These are phyloP conservation scores for Peucedramus taeniatus DNA, from an alignment of 2,113 vertebrate species.

Conservation along the genomic window DNA sequence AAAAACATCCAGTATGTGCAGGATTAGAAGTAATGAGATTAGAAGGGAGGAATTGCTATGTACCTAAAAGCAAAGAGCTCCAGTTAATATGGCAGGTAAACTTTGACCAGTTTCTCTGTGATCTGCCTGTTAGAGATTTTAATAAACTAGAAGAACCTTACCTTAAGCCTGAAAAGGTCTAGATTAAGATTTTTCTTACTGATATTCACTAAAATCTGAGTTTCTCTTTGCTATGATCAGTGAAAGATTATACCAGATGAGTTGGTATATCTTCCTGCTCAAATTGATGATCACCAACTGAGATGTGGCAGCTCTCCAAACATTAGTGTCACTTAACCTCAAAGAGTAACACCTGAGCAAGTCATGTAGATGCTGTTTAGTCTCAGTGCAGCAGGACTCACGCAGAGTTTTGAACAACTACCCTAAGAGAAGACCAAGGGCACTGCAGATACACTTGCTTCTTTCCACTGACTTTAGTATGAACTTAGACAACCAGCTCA, in stretches of 20 bases:
- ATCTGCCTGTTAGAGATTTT: neutral
- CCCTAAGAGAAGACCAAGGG: neutral
- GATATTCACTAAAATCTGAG: neutral
- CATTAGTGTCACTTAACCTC: neutral
- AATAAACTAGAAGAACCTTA: neutral
- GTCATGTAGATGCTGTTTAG: neutral
- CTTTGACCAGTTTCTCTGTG: neutral
- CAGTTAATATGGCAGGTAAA: fast-evolving
- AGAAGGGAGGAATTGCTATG: neutral
- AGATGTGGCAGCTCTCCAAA: neutral
- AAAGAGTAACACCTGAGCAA: neutral
- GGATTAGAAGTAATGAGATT: neutral
- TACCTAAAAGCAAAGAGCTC: neutral
- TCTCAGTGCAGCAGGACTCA: neutral
- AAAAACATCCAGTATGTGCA: neutral
- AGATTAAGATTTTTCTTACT: neutral
- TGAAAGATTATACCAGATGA: neutral
- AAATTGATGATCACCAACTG: neutral
- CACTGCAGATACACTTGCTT: neutral
- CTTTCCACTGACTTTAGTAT: neutral
- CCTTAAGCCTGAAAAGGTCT: neutral
- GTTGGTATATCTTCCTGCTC: neutral
- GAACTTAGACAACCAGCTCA: neutral
- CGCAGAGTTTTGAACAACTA: neutral
- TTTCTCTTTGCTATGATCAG: neutral